Percentiles rank a stretch among this genome's conserved stretches.
phyloP scores from a whole-genome alignment of 1,140 invertebrate species.

The Calliopsis andreniformis region DNA sequence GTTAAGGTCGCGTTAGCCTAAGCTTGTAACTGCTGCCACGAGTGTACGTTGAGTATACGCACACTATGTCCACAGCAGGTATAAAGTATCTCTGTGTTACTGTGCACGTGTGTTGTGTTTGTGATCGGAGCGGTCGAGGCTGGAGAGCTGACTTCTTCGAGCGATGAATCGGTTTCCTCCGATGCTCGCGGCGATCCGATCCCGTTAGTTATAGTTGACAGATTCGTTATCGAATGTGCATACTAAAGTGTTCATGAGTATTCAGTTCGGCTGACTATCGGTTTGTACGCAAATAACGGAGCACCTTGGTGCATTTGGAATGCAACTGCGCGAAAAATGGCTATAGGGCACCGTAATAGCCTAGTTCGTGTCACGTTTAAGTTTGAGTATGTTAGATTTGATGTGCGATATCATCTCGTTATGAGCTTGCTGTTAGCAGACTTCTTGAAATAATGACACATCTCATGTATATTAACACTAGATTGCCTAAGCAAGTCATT shows the following conservation, averaged over 20 bases:
- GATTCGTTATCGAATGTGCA: slow-evolving; percentile 43
- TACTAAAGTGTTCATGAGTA: slow-evolving; percentile 29
- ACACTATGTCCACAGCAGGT: too few relatives aligned
- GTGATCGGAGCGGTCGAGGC: slow-evolving; percentile 26
- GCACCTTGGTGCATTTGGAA: background rate
- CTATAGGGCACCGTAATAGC: background rate
- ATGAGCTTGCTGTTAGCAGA: too few relatives aligned
- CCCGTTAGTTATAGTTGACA: slow-evolving; percentile 49
- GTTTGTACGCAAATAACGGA: slow-evolving; percentile 27
- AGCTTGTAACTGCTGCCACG: slow-evolving; percentile 3
- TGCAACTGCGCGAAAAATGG: background rate
- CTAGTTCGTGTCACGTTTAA: background rate
- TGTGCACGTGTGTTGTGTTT: background rate
- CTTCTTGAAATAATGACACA: too few relatives aligned
- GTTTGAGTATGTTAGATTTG: too few relatives aligned
- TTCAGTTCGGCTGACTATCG: background rate
- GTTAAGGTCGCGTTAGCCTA: slow-evolving; percentile 41
- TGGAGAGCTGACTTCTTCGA: slow-evolving; percentile 22
- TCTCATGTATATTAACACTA: too few relatives aligned
- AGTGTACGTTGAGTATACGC: background rate
- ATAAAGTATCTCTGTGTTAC: background rate
- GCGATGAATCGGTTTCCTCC: slow-evolving; percentile 5
- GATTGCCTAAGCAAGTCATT: too few relatives aligned
- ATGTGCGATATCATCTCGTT: too few relatives aligned
- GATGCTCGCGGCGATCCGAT: background rate